Evolutionary conservation across 2,888 invertebrate genomes (phyloP).

Genomic region (Girardia tigrina): DNA sequence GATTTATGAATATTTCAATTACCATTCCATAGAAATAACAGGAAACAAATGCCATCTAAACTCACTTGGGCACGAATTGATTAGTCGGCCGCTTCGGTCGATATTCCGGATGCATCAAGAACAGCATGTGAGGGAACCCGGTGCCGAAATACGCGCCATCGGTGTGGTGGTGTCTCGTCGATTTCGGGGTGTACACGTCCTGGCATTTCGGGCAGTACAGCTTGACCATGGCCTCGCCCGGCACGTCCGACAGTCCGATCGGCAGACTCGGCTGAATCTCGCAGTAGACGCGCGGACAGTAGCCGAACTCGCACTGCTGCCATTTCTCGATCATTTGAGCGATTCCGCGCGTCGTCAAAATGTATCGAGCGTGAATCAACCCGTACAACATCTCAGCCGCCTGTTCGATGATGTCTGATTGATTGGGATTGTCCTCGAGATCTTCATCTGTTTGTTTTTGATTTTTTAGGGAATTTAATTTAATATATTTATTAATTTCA

Average conservation of each 20-base stretch:
- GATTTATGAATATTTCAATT: too few relatives aligned
- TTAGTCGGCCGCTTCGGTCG: slow-evolving; percentile 86
- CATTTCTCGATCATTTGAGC: slow-evolving; percentile 99
- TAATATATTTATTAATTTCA: too few relatives aligned
- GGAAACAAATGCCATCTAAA: too few relatives aligned
- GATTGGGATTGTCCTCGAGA: slow-evolving; percentile 86
- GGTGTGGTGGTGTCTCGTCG: slow-evolving; percentile 90
- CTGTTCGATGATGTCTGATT: slow-evolving; percentile 95
- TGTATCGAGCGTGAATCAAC: slow-evolving; percentile 94
- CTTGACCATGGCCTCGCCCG: slow-evolving; percentile 96
- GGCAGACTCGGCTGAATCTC: slow-evolving; percentile 95
- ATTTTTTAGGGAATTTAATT: too few relatives aligned
- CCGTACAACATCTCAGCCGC: slow-evolving; percentile 98
- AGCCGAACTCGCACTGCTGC: slow-evolving; percentile 93
- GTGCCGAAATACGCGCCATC: slow-evolving; percentile 99
- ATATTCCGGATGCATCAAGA: slow-evolving; percentile 99
- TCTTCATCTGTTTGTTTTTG: slow-evolving; percentile 83
- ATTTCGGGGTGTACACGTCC: slow-evolving; percentile 97
- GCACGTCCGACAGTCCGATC: slow-evolving; percentile 88
- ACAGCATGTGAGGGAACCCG: slow-evolving; percentile 99
- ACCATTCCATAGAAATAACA: too few relatives aligned
- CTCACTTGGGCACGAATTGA: slow-evolving; percentile 88
- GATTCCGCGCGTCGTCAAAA: slow-evolving; percentile 93
- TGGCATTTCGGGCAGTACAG: slow-evolving; percentile 97
- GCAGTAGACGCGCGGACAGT: slow-evolving; percentile 91